Conservation (phyloP, 2,888 invertebrate genomes). For the Pandemis heparana region DNA sequence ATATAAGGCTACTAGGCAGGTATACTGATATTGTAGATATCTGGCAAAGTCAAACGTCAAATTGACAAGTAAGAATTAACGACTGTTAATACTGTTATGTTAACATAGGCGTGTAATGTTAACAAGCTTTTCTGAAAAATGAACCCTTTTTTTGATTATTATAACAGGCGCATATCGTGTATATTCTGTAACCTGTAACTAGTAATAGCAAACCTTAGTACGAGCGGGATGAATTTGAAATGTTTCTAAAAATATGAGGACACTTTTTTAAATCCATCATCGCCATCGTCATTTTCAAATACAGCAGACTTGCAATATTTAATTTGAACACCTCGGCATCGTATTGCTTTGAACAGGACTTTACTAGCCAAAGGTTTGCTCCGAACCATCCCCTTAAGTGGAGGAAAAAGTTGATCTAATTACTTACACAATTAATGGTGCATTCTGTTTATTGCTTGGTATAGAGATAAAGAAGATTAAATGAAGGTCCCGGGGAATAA, state of each 20-base stretch:
- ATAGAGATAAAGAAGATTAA: not conserved
- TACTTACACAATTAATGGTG: constrained; percentile 42
- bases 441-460: constrained; percentile 29
- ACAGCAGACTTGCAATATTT: not conserved
- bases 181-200: not conserved
- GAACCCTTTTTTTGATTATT: no score
- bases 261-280: not conserved
- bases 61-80: no score
- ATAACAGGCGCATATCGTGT: no score
- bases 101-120: no score
- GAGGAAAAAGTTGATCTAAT: constrained; percentile 38
- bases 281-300: not conserved
- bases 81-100: no score
- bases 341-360: constrained; percentile 2
- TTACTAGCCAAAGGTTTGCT: constrained; percentile 25
- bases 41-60: no score
- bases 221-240: not conserved
- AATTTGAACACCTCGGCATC: not conserved
- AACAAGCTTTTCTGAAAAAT: no score
- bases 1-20: no score
- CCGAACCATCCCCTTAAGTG: constrained; percentile 24
- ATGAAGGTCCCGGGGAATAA: not conserved
- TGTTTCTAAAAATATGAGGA: not conserved
- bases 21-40: no score
- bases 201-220: not conserved